A percentile compares a stretch with the other conserved stretches of the same genome.
phyloP scores from a whole-genome alignment of 1,140 invertebrate genomes.

The Theocolax elegans region DNA sequence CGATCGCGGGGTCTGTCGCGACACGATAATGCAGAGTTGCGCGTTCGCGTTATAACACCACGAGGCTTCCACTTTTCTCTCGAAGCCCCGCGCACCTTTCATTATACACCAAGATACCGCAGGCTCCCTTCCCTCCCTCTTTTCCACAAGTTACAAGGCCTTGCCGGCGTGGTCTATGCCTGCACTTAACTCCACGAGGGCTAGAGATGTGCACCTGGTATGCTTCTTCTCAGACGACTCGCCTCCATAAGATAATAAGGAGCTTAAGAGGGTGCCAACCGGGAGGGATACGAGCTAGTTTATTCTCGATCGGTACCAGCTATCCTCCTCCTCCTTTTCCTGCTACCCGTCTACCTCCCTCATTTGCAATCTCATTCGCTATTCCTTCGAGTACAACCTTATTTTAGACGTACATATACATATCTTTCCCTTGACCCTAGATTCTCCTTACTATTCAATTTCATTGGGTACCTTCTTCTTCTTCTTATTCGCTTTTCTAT shows the following conservation, averaged over 20 bases:
- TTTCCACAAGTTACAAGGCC: too few species aligned
- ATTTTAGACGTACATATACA: background rate
- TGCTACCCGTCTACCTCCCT: conserved; percentile 45
- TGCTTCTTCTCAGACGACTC: background rate
- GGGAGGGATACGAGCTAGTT: background rate
- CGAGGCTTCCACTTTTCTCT: background rate
- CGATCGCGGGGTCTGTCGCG: too few species aligned
- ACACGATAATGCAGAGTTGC: too few species aligned
- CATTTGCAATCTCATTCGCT: conserved; percentile 52
- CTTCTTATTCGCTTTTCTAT: conserved; percentile 29
- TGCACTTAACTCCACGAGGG: background rate
- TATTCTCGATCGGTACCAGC: background rate
- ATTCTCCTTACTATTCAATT: background rate
- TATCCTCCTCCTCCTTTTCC: background rate
- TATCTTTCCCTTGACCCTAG: background rate
- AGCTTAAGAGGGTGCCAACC: background rate
- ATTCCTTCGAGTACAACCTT: conserved; percentile 38
- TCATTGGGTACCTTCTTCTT: conserved; percentile 4
- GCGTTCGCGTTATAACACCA: too few species aligned
- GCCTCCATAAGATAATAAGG: conserved; percentile 42
- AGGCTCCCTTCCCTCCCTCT: too few species aligned
- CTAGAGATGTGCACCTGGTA: conserved; percentile 19
- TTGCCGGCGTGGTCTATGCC: too few species aligned
- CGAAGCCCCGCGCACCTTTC: background rate
- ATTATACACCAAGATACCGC: background rate